Evolutionary conservation across 2,888 invertebrate genomes (phyloP).

Genomic region (Antheraea assamensis): DNA sequence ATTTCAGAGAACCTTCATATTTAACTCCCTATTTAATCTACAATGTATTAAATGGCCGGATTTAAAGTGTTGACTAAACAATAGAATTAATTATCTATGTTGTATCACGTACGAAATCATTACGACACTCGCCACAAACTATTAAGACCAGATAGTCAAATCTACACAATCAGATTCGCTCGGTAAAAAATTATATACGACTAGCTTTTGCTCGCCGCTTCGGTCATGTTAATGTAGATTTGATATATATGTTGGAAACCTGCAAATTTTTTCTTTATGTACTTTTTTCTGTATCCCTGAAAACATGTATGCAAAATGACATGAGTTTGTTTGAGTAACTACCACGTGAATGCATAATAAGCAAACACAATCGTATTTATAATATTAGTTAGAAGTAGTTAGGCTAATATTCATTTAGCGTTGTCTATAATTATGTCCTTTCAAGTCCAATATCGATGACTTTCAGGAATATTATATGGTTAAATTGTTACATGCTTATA

Average conservation of each 20-base stretch:
- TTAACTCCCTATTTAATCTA: constrained; percentile 3
- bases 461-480: too few species aligned
- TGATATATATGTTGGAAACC: too few species aligned
- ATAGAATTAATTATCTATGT: constrained; percentile 15
- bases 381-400: too few species aligned
- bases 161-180: neutral
- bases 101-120: constrained; percentile 13
- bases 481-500: too few species aligned
- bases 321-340: too few species aligned
- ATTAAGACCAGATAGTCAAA: neutral
- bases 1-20: neutral
- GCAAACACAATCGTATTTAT: neutral
- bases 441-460: too few species aligned
- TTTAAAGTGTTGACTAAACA: constrained; percentile 18
- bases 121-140: constrained; percentile 5
- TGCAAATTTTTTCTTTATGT: too few species aligned
- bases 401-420: neutral
- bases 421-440: neutral
- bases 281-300: too few species aligned
- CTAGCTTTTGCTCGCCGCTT: too few species aligned
- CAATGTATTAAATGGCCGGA: neutral
- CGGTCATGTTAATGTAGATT: too few species aligned
- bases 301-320: too few species aligned
- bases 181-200: neutral
- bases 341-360: too few species aligned